Evolutionary conservation across 2,888 invertebrate genomes (phyloP), one percentile per base, ranked within the genome.

Genomic region (Lagria hirta): DNA sequence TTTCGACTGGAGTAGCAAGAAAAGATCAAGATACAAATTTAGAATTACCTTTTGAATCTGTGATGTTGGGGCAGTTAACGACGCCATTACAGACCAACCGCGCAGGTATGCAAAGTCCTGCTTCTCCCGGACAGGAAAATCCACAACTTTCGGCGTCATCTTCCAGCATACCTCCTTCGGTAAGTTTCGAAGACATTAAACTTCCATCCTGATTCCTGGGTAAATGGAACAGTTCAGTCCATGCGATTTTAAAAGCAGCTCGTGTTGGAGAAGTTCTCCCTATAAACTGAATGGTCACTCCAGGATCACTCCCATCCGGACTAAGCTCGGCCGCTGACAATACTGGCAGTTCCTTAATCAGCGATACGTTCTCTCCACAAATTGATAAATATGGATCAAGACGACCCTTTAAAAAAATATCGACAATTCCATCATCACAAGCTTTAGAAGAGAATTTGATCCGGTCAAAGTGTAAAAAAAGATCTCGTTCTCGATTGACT

Each of bases 211-310:
- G 81, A 69, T 90, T 90, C 54, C 89, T 80, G 0, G 91, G 91
- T 55, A 92, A 73, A 68, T 91, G 91, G 64, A 84, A 89, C 22
- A 92, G 75, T 57, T 92, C 92, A 2, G 91, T 92, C 92, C 92
- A 93, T 7, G 87, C 88, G 18, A 93, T 83, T 65, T 90, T 89
- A 64, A 93, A 92, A 6, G 88, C 84, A 5, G 90, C 88, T 44
- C 87, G 76, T 0, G 90, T 88, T 0, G 91, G 88, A 0, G 81
- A 77, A 50, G 87, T 86, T 0, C 86, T 81, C 22, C 87, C 86
- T 1, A 58, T 83, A 48, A 85, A 85, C 36, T 84, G 84, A 21
- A 57, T 52, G 2, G 54, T 54, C 4, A 55, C 43, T 24, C 42
- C 37, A 2, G 49, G 44, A 59, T 79, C 73, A 57, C 75, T 74